Percentiles rank a stretch among this genome's conserved stretches.
Conservation (phyloP, 2,113 vertebrate genomes). For the human region GRCh38 chr1:117017001-117017500, state of each 20-base stretch:
- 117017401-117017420: conserved; percentile 75
- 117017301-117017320: conserved; percentile 56
- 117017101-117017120: conserved; percentile 74
- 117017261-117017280: conserved; percentile 70
- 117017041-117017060: neutral
- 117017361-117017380: conserved; percentile 48
- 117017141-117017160: conserved; percentile 81
- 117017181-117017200: conserved; percentile 84
- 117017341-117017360: conserved; percentile 87
- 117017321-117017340: conserved; percentile 63
- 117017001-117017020: conserved; percentile 2
- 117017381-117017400: conserved; percentile 85
- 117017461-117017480: conserved; percentile 84
- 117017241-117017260: conserved; percentile 82
- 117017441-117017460: conserved; percentile 65
- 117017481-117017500: neutral
- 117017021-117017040: neutral
- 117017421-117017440: conserved; percentile 60
- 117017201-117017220: conserved; percentile 81
- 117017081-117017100: conserved; percentile 83
- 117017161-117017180: conserved; percentile 82
- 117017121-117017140: conserved; percentile 60
- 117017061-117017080: conserved; percentile 42
- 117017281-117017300: neutral
- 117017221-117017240: conserved; percentile 40